Percentiles rank a stretch among this genome's conserved stretches.
These are phyloP conservation scores for Molossus molossus DNA, from an alignment of 2,797 vertebrate species.

Conservation along the genomic window DNA sequence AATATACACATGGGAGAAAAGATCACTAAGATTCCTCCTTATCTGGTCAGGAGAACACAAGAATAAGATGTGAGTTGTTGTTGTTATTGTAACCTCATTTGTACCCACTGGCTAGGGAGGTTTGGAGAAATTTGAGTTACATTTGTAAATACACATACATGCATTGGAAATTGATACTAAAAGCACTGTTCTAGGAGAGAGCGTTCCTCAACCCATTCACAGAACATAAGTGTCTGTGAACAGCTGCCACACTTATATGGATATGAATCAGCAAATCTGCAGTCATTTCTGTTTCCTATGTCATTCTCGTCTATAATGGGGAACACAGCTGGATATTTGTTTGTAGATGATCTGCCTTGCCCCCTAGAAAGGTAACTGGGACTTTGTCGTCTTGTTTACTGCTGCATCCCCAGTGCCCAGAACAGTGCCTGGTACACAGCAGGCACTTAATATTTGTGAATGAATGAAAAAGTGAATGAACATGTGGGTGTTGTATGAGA, in stretches of 20 bases:
- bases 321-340: not conserved
- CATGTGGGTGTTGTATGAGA: not conserved
- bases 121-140: constrained; percentile 36
- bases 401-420: not conserved
- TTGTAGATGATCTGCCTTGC: not conserved
- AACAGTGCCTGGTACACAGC: not conserved
- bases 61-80: not conserved
- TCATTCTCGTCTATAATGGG: not conserved
- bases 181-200: not conserved
- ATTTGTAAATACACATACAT: not conserved
- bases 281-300: constrained; percentile 46
- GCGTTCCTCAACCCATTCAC: not conserved
- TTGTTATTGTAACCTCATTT: not conserved
- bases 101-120: not conserved
- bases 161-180: not conserved
- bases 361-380: not conserved
- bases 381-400: constrained; percentile 41
- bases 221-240: not conserved
- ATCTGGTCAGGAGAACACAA: not conserved
- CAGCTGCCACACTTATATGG: not conserved
- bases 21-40: not conserved
- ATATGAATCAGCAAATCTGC: not conserved
- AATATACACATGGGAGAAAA: not conserved
- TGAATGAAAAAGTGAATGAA: not conserved
- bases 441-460: not conserved